phyloP scores from a whole-genome alignment of 2,888 invertebrate genomes.

The Diplazon laetatorius region DNA sequence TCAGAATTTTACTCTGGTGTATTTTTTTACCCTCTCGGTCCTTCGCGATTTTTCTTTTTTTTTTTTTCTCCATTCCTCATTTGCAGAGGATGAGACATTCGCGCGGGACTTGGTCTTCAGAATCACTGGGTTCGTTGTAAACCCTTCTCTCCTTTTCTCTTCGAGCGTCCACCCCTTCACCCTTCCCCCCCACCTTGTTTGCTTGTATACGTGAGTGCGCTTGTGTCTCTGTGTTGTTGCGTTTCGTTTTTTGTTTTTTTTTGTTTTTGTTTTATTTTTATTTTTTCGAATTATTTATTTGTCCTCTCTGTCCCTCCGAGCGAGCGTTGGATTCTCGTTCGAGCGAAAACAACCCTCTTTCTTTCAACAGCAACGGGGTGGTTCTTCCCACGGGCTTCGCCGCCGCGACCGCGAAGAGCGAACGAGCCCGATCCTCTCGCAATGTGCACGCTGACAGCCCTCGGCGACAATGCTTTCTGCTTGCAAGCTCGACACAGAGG shows the following conservation, averaged over 20 bases:
- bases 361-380: conserved; percentile 57
- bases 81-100: conserved; percentile 43
- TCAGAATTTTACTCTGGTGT: conserved; percentile 1
- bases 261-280: no score
- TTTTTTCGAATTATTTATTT: conserved; percentile 22
- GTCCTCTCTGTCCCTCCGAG: conserved; percentile 32
- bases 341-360: conserved; percentile 59
- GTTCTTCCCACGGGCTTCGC: conserved; percentile 61
- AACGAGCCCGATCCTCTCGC: conserved; percentile 16
- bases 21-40: no score
- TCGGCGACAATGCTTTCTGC: conserved; percentile 38
- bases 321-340: conserved; percentile 34
- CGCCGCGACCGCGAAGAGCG: conserved; percentile 24
- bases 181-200: no score
- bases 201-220: neutral
- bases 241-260: no score
- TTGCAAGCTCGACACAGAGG: conserved; percentile 32
- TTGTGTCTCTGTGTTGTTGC: no score
- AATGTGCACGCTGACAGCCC: conserved; percentile 26
- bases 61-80: neutral
- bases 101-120: neutral
- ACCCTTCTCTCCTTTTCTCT: conserved; percentile 2
- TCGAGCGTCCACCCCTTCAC: no score
- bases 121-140: conserved; percentile 38
- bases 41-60: neutral